Evolutionary conservation across 2,888 invertebrate species (phyloP), one percentile per base, ranked within the genome.

Genomic region (Ceriagrion tenellum): DNA sequence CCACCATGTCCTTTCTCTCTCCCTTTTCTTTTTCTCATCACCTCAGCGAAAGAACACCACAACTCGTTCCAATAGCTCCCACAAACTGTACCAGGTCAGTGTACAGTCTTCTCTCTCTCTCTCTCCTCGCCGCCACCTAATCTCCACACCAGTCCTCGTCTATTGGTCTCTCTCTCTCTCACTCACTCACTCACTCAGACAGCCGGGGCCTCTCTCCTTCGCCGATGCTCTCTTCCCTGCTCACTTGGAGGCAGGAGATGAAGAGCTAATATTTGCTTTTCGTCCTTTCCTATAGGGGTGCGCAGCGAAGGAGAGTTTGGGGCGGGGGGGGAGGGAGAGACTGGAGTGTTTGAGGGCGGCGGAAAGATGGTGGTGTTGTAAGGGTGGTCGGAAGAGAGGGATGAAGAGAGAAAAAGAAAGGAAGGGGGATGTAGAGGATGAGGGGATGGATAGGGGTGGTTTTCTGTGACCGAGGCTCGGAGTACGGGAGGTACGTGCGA

Each of bases 191-290:
- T 69, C 69, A 23, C 23, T 30, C 30, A 30, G 35, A 16, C 81
- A 30, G 81, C 16, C 81, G 69, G 8, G 18, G 18, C 47, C 23
- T n/a, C 88, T 23, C 55, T 55, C 90, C 56, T 12, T 13, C 26
- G 20, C 30, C 35, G 81, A 18, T 59, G n/a, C 90, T 56, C 90
- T 90, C 90, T 55, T 56, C 56, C 59, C 59, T 35, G 90, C 90
- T 91, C 90, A 91, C 90, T 91, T 91, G 59, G 35, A 23, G 59
- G 59, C 55, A 35, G 30, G 59, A 59, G 90, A 91, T 91, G 90
- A 59, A 91, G 90, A 59, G 90, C 90, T 91, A 91, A 91, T 91
- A 91, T 91, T 91, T 91, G 90, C 59, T 91, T 91, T 91, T 91
- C 59, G 59, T 59, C 59, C 59, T 91, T 59, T 69, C 23, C 23